Base-by-base conservation (phyloP, 1,140 invertebrate species). In the Diorhabda sublineata region DNA sequence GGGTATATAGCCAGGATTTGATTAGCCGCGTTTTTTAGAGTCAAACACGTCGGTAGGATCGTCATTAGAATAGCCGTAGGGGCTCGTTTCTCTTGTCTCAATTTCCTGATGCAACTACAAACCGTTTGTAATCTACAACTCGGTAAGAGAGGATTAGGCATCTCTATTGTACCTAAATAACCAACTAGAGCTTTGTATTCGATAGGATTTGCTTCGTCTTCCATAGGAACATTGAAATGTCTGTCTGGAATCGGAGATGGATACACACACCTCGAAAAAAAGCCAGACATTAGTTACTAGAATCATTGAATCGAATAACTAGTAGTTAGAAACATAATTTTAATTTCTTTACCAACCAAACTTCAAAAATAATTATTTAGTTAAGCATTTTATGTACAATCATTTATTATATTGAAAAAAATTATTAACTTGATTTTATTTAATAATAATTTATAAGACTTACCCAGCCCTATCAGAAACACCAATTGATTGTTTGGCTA, bases 141-240 rank as follows among this genome's bases (percentile, higher is more conserved):
- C 0, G 92, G 87, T 63, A 91, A 88, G 57, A 92, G 83, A 76
- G 95, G 92, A 79, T 92, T 91, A 0, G 95, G 95, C 85, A 96
- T 96, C 82, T 98, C 96, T 62, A 98, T 96, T 0, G 95, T 97
- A 3, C 96, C 96, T 61, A 98, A 85, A 81, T 98, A 98, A 0
- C 96, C 95, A 3, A 98, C 93, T 9, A 98, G 88, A 1, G 92
- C 92, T 70, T 91, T 87, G 75, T 92, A 92, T 66, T 94, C 90
- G 42, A 92, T 83, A 52, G 87, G 85, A 61, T 87, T 86, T 6
- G 80, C 80, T 60, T 86, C 85, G 64, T 83, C 75, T 61, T 76
- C 77, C 67, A 76, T 72, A n/a, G 71, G 67, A 42, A 73, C 26
- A n/a, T 52, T 52, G 47, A 52, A 52, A 52, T 52, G 47, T 52